Conservation (phyloP, 2,888 invertebrate species). For the Spisula solida region DNA sequence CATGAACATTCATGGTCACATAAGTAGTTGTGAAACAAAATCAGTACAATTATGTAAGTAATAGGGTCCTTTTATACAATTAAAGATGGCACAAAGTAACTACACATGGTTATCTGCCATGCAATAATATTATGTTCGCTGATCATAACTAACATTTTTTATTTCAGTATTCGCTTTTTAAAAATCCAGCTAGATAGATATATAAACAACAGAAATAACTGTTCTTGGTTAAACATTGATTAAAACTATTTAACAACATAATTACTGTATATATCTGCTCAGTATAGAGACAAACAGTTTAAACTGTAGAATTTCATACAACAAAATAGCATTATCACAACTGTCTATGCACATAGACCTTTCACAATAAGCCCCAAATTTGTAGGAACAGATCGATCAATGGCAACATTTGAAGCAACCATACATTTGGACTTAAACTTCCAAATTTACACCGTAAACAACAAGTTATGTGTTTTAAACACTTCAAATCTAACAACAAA, state of each 20-base stretch:
- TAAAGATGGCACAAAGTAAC: constrained; percentile 15
- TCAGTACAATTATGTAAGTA: neutral
- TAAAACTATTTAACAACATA: constrained; percentile 27
- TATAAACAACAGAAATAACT: constrained; percentile 10
- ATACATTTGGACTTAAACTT: constrained; percentile 9
- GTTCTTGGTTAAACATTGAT: constrained; percentile 16
- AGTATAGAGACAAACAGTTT: constrained; percentile 15
- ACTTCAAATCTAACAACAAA: constrained; percentile 1
- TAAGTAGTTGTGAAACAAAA: neutral
- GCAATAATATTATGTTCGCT: neutral
- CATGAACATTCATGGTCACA: neutral
- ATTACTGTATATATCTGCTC: constrained; percentile 1
- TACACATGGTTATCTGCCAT: neutral
- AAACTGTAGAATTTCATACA: constrained; percentile 30
- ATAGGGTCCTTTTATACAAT: neutral
- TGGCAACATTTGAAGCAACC: constrained; percentile 3
- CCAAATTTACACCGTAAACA: constrained; percentile 8
- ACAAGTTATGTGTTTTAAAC: constrained; percentile 20
- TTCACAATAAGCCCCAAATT: constrained; percentile 15
- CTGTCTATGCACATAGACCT: neutral
- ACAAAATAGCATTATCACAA: constrained; percentile 31
- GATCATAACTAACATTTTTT: neutral
- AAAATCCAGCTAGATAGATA: constrained; percentile 4
- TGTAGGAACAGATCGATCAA: constrained; percentile 9
- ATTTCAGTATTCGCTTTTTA: neutral